Percentiles rank a stretch among this genome's conserved stretches.
Evolutionary conservation across 2,888 invertebrate genomes (phyloP).

Genomic region (Vanessa cardui): DNA sequence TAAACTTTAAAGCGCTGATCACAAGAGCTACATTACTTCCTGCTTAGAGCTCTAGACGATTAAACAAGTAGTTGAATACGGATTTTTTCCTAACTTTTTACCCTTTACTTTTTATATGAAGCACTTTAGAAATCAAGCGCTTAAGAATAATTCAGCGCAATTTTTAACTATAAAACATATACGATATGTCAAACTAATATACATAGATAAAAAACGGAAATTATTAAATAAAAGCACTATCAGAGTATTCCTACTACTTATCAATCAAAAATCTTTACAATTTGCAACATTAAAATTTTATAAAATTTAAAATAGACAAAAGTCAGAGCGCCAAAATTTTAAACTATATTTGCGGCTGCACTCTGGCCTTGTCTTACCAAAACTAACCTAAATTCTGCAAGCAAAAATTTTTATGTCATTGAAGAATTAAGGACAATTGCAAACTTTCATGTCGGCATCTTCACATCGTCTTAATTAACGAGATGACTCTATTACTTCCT

Average conservation of each 20-base stretch:
- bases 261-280: too few species aligned
- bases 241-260: neutral
- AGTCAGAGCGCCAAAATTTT: neutral
- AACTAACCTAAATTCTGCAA: neutral
- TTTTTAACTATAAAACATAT: neutral
- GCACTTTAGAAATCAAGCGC: constrained; percentile 23
- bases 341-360: neutral
- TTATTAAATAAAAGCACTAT: neutral
- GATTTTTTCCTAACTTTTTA: constrained; percentile 26
- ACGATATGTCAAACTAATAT: too few species aligned
- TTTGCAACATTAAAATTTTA: too few species aligned
- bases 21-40: constrained; percentile 11
- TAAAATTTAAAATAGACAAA: too few species aligned
- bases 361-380: neutral
- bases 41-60: constrained; percentile 23
- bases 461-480: constrained; percentile 20
- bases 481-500: constrained; percentile 44
- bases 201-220: too few species aligned
- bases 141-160: constrained; percentile 12
- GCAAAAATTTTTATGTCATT: constrained; percentile 16
- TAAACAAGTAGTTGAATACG: constrained; percentile 17
- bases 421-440: constrained; percentile 34
- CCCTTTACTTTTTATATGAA: constrained; percentile 17
- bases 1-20: neutral
- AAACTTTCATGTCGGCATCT: constrained; percentile 31